Base-by-base conservation (phyloP, 2,797 vertebrate species). In the Sebastes kiyomatsui region DNA sequence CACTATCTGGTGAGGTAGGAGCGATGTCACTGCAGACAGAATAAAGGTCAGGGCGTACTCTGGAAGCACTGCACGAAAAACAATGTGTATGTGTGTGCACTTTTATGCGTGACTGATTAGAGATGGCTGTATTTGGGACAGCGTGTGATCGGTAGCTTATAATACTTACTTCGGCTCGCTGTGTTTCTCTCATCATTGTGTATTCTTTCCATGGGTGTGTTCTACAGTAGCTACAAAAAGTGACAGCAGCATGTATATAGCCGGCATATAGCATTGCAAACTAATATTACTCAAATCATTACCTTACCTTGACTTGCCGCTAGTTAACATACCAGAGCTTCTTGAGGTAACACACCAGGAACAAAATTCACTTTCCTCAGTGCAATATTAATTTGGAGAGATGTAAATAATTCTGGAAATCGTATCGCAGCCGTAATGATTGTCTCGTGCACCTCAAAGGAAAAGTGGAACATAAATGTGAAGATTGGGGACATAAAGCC, bases 41-140 rank as follows among this genome's bases (percentile, higher is more conserved):
- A 90, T 87, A 92, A 91, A 92, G 93, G 93, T 94, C 93, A 92
- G 87, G 75, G 84, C 83, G 92, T 91, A 84, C 90, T 90, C 89
- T 90, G 79, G 66, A 82, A 89, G 84, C 82, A 23, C 77, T 54
- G 81, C 79, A 72, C 25, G 6, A 87, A 84, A 88, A 82, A 90
- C 85, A 89, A 84, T 81, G 67, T 74, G 87, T 49, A 58, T 79
- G 60, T 84, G 68, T 61, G 68, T 61, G 59, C 33, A 66, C 42
- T 67, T 58, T 64, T 30, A 28, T 68, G 38, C n/a, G 6, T 42
- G 46, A 55, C 70, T 80, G 82, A 88, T 85, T 86, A 75, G 30
- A 79, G 71, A 75, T 58, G 25, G 14, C n/a, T 68, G 49, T 55
- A 35, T 84, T 88, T 87, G 54, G 83, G 76, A 70, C 66, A 75